phyloP scores from a whole-genome alignment of 2,888 invertebrate species.

The Agrotis exclamationis region DNA sequence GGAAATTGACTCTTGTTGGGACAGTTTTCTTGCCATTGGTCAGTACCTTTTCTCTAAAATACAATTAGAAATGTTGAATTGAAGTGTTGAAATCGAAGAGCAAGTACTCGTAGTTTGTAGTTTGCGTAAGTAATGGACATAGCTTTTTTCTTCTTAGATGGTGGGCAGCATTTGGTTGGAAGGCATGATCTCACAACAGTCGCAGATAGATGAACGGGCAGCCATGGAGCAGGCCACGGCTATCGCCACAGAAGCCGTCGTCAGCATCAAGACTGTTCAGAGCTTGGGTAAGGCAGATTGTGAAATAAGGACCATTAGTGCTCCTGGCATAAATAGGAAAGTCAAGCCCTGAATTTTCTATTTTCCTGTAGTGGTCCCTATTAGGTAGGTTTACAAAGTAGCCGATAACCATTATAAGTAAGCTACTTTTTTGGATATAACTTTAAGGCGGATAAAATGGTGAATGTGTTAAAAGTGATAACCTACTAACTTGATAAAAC shows the following conservation, averaged over 20 bases:
- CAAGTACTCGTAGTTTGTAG: too few relatives aligned
- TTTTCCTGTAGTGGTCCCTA: too few relatives aligned
- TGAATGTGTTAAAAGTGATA: too few relatives aligned
- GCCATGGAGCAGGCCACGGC: conserved; percentile 92
- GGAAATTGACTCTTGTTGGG: conserved; percentile 92
- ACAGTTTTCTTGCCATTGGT: conserved; percentile 92
- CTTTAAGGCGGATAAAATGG: too few relatives aligned
- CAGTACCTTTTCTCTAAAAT: conserved; percentile 64
- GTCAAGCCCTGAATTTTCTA: too few relatives aligned
- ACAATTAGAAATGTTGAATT: too few relatives aligned
- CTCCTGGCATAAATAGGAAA: not conserved
- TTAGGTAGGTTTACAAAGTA: too few relatives aligned
- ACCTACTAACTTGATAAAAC: too few relatives aligned
- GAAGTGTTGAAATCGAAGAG: too few relatives aligned
- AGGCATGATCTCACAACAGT: conserved; percentile 91
- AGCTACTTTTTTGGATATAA: too few relatives aligned
- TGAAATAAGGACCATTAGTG: not conserved
- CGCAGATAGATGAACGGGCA: conserved; percentile 91
- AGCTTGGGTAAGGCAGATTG: conserved; percentile 87
- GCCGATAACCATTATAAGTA: too few relatives aligned
- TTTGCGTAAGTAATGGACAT: too few relatives aligned
- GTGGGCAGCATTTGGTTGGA: conserved; percentile 92
- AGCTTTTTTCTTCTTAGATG: conserved; percentile 73
- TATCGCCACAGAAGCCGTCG: conserved; percentile 93
- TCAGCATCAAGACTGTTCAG: conserved; percentile 93